Evolutionary conservation across 2,113 vertebrate genomes (phyloP), one percentile per base, ranked within the genome.

Genomic region (Dinomys branickii): DNA sequence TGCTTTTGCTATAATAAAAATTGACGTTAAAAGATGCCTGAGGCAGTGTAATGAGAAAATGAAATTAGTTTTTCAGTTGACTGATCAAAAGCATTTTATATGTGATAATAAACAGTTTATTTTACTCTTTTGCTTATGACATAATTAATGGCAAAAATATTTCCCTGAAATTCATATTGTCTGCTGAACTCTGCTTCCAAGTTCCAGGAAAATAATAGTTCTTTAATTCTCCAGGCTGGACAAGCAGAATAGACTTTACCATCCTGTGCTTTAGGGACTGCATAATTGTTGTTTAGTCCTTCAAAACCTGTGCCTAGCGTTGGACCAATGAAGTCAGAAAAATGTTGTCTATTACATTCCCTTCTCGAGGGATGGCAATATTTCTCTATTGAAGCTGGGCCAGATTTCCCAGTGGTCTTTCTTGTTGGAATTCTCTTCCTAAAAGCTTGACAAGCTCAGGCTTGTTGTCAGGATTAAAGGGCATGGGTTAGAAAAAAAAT

Each of bases 1-100:
- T 99, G 99, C 99, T 99, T 99, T 99, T 98, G 98, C 99, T 99
- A 99, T 99, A 99, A 99, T 99, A 99, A 99, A 99, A 99, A 99
- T 99, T 99, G 99, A 99, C 97, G 98, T 99, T 99, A 99, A 99
- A 99, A 98, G 98, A 99, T 99, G 99, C 99, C 99, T 80, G 97
- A 98, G 99, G 99, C 99, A 98, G 97, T 98, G 98, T 99, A 99
- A 99, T 99, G 99, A 99, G 99, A 99, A 99, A 99, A 99, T 99
- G 99, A 99, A 99, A 99, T 99, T 99, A 99, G 99, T 99, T 99
- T 99, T 99, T 99, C 99, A 99, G 99, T 99, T 99, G 99, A 99
- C 99, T 99, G 99, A 99, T 99, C 99, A 99, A 99, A 99, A 99
- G 99, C 99, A 99, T 99, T 99, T 99, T 99, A 99, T 99, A 99